Conservation (phyloP, 2,113 vertebrate genomes). For the Tychaedon coryphoeus region DNA sequence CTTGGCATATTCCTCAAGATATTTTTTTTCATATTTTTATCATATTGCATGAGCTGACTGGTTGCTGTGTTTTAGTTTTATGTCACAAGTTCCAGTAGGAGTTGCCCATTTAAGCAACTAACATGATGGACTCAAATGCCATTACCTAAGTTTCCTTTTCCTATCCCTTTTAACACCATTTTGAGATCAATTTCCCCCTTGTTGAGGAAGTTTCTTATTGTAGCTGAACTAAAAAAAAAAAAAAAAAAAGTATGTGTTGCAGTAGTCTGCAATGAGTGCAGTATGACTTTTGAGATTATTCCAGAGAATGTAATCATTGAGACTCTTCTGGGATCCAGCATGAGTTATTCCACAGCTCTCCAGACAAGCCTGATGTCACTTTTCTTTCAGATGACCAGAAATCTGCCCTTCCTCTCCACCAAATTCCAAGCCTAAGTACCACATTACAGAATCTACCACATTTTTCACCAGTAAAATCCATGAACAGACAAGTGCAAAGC, state of each 20-base stretch:
- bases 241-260: neutral
- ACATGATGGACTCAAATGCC: neutral
- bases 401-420: neutral
- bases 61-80: neutral
- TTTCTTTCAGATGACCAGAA: neutral
- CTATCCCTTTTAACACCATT: neutral
- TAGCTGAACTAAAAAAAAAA: neutral
- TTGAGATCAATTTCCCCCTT: neutral
- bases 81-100: neutral
- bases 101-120: neutral
- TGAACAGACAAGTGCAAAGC: constrained; percentile 57
- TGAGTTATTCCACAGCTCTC: neutral
- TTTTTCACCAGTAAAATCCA: neutral
- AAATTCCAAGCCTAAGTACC: neutral
- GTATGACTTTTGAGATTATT: neutral
- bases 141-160: neutral
- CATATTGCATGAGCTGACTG: neutral
- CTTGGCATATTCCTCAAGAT: neutral
- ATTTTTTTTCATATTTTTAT: neutral
- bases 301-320: neutral
- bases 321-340: neutral
- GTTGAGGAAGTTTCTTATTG: neutral
- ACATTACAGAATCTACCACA: neutral
- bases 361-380: neutral
- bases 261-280: neutral